These are phyloP conservation scores for Pomatorhinus ruficollis DNA, from an alignment of 2,113 vertebrate species.

Conservation along the genomic window DNA sequence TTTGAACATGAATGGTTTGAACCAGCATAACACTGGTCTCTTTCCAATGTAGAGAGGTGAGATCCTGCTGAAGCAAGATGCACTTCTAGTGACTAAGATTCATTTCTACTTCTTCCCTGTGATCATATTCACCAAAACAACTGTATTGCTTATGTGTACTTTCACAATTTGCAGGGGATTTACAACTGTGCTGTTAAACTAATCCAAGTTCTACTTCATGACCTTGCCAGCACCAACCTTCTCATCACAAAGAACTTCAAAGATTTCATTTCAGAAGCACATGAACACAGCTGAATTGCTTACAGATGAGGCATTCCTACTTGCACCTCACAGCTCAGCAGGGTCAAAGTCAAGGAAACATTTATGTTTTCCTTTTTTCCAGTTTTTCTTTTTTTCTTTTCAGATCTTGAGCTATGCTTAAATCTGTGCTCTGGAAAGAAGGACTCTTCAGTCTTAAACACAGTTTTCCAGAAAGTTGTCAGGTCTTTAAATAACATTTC, in stretches of 20 bases:
- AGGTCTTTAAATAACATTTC: background rate
- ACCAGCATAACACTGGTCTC: rapidly evolving
- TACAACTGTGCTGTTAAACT: background rate
- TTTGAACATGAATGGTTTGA: background rate
- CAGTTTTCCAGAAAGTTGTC: background rate
- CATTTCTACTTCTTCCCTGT: rapidly evolving
- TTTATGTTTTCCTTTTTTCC: background rate
- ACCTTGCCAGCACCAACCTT: background rate
- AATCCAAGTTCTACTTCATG: background rate
- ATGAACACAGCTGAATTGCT: background rate
- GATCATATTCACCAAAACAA: background rate
- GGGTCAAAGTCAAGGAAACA: background rate
- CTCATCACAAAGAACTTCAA: background rate
- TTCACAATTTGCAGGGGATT: background rate
- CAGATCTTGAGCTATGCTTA: background rate
- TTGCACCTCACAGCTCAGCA: background rate
- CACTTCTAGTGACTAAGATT: background rate
- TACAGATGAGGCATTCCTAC: background rate
- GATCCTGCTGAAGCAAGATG: background rate
- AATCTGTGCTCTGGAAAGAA: background rate
- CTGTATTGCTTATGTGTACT: background rate
- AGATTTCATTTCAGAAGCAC: background rate
- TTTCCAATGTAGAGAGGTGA: background rate
- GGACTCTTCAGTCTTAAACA: background rate
- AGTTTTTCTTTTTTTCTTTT: background rate